phyloP scores from a whole-genome alignment of 2,888 invertebrate species.

The Leptothorax acervorum region DNA sequence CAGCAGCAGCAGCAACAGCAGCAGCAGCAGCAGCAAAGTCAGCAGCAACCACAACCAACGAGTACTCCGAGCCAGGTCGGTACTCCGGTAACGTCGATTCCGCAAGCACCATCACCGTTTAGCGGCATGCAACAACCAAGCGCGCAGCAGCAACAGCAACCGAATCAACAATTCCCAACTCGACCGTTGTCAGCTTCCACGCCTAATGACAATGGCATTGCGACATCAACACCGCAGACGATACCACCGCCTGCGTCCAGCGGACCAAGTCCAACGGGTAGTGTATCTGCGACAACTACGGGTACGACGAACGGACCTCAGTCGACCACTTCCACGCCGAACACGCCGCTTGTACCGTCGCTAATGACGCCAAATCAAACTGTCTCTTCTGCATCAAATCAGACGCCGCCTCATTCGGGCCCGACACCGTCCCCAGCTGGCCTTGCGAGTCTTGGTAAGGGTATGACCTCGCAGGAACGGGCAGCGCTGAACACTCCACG shows the following conservation, averaged over 20 bases:
- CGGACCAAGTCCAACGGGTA: constrained; percentile 81
- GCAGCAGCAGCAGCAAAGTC: constrained; percentile 82
- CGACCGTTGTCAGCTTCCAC: constrained; percentile 83
- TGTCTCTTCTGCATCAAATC: constrained; percentile 87
- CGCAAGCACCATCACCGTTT: constrained; percentile 88
- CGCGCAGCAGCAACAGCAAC: constrained; percentile 83
- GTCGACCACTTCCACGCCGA: constrained; percentile 84
- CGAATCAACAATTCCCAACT: constrained; percentile 83
- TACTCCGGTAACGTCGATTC: constrained; percentile 78
- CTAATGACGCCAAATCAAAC: constrained; percentile 88
- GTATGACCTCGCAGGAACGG: constrained; percentile 87
- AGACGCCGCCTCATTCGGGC: constrained; percentile 85
- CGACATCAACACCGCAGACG: constrained; percentile 87
- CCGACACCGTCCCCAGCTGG: constrained; percentile 84
- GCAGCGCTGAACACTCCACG: constrained; percentile 86
- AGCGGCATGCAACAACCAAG: constrained; percentile 82
- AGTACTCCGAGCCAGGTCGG: constrained; percentile 81
- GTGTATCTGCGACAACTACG: constrained; percentile 76
- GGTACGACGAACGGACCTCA: constrained; percentile 82
- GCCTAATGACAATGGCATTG: constrained; percentile 81
- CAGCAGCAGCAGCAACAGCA: constrained; percentile 84
- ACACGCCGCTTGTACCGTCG: constrained; percentile 85
- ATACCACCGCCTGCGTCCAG: constrained; percentile 84
- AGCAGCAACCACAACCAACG: constrained; percentile 81
- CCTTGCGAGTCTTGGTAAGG: constrained; percentile 86